phyloP scores from a whole-genome alignment of 2,797 vertebrate species.

The Myripristis murdjan region DNA sequence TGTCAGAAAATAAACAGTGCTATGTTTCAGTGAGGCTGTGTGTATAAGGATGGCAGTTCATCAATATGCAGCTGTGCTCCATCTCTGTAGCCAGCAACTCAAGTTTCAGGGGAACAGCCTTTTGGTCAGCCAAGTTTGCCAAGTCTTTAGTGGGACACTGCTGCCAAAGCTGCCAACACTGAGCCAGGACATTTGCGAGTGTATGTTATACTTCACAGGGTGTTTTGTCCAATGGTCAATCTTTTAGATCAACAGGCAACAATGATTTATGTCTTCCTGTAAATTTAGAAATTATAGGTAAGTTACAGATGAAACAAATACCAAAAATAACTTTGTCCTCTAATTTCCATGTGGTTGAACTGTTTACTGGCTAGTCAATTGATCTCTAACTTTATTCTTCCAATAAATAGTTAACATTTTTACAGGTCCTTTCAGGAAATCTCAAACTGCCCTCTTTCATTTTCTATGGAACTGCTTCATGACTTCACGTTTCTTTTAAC shows the following conservation, averaged over 20 bases:
- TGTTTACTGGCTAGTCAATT: too few relatives aligned
- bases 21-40: slow-evolving; percentile 31
- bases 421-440: too few relatives aligned
- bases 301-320: slow-evolving; percentile 8
- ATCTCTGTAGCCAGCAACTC: slow-evolving; percentile 38
- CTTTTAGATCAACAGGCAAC: slow-evolving; percentile 34
- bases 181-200: background rate
- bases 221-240: slow-evolving; percentile 37
- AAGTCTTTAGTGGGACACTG: background rate
- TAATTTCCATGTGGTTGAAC: too few relatives aligned
- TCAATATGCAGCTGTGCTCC: slow-evolving; percentile 33
- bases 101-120: background rate
- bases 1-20: background rate
- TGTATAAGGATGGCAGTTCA: slow-evolving; percentile 58
- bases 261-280: slow-evolving; percentile 19
- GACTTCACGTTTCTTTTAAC: too few relatives aligned
- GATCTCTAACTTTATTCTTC: too few relatives aligned
- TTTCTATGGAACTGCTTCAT: too few relatives aligned
- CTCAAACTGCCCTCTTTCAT: too few relatives aligned
- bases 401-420: too few relatives aligned
- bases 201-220: background rate
- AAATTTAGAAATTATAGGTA: slow-evolving; percentile 6
- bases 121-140: background rate
- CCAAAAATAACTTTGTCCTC: too few relatives aligned
- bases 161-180: background rate